These are phyloP conservation scores for Pogoniulus pusillus DNA, from an alignment of 2,797 vertebrate species.

Conservation along the genomic window DNA sequence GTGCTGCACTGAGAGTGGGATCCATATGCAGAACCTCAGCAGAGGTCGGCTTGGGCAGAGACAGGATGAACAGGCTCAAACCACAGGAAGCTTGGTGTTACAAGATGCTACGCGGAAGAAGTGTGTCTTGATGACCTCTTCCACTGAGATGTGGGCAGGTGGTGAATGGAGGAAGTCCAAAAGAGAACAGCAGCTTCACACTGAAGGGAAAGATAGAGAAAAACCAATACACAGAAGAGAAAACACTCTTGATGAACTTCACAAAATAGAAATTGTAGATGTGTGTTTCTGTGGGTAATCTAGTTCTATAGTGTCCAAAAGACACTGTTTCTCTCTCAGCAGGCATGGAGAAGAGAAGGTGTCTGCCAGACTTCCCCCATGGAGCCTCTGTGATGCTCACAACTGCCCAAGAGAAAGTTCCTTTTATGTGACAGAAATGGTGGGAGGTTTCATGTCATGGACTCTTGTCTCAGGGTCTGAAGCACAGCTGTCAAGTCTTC, in stretches of 20 bases:
- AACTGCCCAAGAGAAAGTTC: not conserved
- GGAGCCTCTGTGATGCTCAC: not conserved
- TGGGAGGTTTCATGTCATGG: not conserved
- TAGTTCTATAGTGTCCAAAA: not conserved
- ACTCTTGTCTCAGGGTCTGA: not conserved
- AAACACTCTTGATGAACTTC: not conserved
- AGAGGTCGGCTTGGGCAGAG: not conserved
- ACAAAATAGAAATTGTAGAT: not conserved
- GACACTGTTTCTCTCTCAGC: not conserved
- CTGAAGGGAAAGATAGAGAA: not conserved
- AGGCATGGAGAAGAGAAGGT: not conserved
- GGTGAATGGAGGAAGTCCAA: not conserved
- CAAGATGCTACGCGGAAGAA: not conserved
- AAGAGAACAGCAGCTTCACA: not conserved
- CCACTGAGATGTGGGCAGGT: not conserved
- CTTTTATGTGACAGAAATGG: not conserved
- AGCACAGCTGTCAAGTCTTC: accelerated
- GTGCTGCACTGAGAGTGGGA: accelerated
- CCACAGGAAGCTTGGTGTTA: not conserved
- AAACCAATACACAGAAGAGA: not conserved
- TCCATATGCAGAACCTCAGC: not conserved
- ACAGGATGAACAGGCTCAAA: not conserved
- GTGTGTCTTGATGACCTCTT: not conserved
- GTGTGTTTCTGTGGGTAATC: not conserved
- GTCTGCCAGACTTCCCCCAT: not conserved